Evolutionary conservation across 2,113 vertebrate genomes (phyloP), one percentile per base, ranked within the genome.

Genomic region (Macaca fascicularis): DNA sequence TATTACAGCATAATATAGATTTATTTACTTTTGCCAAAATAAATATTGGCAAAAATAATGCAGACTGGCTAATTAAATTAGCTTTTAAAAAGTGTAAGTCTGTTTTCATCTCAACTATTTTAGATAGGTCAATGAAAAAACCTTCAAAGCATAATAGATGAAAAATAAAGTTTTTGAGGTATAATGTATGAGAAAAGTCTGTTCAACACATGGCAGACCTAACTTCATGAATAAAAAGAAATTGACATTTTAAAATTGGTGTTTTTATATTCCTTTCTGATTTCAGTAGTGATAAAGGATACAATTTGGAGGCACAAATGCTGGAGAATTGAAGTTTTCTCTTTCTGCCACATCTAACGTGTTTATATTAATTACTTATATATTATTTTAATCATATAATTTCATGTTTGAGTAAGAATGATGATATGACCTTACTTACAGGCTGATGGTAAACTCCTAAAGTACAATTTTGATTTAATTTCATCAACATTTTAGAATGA

Each of bases 11-110:
- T 32, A 91, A 72, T 86, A 74, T n/a, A 93, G 52, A 4, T 14
- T 79, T 96, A 94, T 88, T 96, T 97, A 75, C 19, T 93, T 88
- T 96, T 98, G 92, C 72, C 97, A 97, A 94, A 89, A 82, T 94
- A 96, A 98, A 96, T 92, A 92, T 50, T 90, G 38, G 52, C 87
- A 90, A 96, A 94, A 93, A 94, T 95, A 86, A 50, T 75, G 43
- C 98, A 92, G 14, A n/a, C 38, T 97, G 43, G 1, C 38, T 87
- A 92, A 94, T 96, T 98, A 98, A 13, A 1, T 90, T 94, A 95
- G 11, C 6, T 82, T 97, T 97, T 75, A 89, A 94, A 32, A 97
- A 97, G 32, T 22, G 43, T 8, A 11, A 96, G 14, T 40, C 79
- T 91, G 52, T 97, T 97, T 98, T 96, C 82, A 96, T 20, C 90